These are phyloP conservation scores for Agrotis clavis DNA, from an alignment of 2,888 invertebrate species.

Conservation along the genomic window DNA sequence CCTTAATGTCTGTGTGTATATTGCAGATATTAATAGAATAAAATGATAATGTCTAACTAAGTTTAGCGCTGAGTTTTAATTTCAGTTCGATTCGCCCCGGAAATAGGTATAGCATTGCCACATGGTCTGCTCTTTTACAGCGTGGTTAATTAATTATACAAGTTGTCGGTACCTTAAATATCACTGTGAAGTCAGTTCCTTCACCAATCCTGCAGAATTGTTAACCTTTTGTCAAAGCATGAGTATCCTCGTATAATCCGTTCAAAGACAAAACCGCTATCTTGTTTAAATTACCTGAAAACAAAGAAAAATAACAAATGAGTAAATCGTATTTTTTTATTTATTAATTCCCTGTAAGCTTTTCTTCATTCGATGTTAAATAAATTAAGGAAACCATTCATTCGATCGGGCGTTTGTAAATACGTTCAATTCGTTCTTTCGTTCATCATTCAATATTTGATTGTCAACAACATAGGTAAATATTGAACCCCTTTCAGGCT, in stretches of 20 bases:
- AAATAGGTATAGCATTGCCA: no score
- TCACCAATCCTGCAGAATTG: neutral
- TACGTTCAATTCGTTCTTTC: slow-evolving; percentile 39
- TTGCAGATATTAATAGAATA: no score
- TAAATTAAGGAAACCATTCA: slow-evolving; percentile 34
- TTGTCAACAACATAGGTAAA: slow-evolving; percentile 36
- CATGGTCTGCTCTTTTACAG: no score
- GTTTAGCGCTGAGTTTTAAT: no score
- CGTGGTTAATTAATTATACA: neutral
- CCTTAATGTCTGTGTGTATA: no score
- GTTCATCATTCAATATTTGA: slow-evolving; percentile 36
- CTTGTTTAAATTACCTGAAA: slow-evolving; percentile 30
- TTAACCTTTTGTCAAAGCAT: neutral
- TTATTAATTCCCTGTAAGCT: slow-evolving; percentile 9
- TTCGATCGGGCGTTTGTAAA: slow-evolving; percentile 20
- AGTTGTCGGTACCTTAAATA: neutral
- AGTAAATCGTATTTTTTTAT: neutral
- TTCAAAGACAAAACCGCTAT: rapidly evolving
- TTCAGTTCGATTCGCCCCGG: no score
- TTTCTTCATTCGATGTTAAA: slow-evolving; percentile 25
- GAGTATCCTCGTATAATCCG: neutral
- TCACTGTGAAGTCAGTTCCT: neutral
- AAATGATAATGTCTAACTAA: no score
- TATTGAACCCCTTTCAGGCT: slow-evolving; percentile 15
- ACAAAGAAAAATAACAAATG: slow-evolving; percentile 12